Conservation (phyloP, 2,888 invertebrate genomes). For the Criorhina ranunculi region DNA sequence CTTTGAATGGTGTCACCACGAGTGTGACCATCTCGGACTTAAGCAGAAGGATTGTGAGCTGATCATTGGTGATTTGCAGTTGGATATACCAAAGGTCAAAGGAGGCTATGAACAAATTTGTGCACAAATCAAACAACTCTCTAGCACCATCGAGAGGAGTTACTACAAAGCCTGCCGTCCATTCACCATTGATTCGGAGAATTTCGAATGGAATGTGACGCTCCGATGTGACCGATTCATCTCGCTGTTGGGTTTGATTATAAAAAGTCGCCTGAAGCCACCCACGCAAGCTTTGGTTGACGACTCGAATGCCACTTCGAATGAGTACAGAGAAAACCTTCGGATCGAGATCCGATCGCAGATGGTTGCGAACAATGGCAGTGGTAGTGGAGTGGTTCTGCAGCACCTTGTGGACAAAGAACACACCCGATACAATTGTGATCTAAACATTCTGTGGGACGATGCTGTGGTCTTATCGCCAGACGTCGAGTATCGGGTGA, state of each 20-base stretch:
- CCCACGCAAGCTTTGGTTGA: slow-evolving; percentile 70
- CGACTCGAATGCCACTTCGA: slow-evolving; percentile 42
- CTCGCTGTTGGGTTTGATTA: slow-evolving; percentile 81
- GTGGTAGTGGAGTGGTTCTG: slow-evolving; percentile 78
- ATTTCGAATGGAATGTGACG: slow-evolving; percentile 80
- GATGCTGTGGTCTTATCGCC: slow-evolving; percentile 81
- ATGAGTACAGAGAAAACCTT: slow-evolving; percentile 81
- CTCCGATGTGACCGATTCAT: slow-evolving; percentile 82
- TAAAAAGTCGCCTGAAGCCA: slow-evolving; percentile 83
- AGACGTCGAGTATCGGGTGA: slow-evolving; percentile 81
- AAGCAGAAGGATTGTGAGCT: slow-evolving; percentile 79
- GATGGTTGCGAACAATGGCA: slow-evolving; percentile 38
- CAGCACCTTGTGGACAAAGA: slow-evolving; percentile 80
- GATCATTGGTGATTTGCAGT: slow-evolving; percentile 79
- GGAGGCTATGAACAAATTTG: slow-evolving; percentile 44
- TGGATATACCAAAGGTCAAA: slow-evolving; percentile 68
- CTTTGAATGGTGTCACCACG: slow-evolving; percentile 83
- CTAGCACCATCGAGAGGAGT: slow-evolving; percentile 80
- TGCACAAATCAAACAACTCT: slow-evolving; percentile 59
- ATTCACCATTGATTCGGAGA: slow-evolving; percentile 80
- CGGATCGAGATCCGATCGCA: slow-evolving; percentile 80
- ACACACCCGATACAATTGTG: slow-evolving; percentile 83
- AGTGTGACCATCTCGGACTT: slow-evolving; percentile 80
- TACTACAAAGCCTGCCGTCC: slow-evolving; percentile 84
- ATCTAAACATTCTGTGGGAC: slow-evolving; percentile 81